A percentile compares a stretch with the other conserved stretches of the same genome.
Conservation (phyloP, 2,797 vertebrate species). For the Lacerta agilis region DNA sequence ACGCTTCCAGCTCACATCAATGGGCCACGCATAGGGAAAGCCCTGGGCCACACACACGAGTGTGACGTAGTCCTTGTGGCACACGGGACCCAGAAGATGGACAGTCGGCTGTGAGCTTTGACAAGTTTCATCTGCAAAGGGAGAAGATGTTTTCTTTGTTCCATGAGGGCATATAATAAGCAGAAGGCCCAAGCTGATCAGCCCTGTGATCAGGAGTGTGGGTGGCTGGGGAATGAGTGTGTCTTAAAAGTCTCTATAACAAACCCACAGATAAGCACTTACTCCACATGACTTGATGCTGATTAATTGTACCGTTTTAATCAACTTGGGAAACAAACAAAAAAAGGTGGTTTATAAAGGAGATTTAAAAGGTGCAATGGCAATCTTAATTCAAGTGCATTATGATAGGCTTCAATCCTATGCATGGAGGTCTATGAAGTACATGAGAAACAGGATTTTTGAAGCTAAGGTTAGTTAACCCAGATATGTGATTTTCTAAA, state of each 20-base stretch:
- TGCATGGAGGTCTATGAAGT: too few relatives aligned
- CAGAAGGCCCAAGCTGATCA: too few relatives aligned
- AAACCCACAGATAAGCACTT: neutral
- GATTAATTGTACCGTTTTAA: neutral
- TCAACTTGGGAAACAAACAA: neutral
- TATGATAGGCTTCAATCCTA: neutral
- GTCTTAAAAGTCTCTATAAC: neutral
- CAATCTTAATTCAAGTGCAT: neutral
- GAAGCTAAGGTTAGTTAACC: neutral
- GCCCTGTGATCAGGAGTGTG: neutral
- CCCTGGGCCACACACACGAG: slow-evolving; percentile 24
- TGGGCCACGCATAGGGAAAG: neutral
- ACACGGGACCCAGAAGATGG: slow-evolving; percentile 66
- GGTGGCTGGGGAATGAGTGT: neutral
- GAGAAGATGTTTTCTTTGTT: neutral
- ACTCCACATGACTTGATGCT: too few relatives aligned
- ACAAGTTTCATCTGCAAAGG: neutral
- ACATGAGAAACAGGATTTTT: neutral
- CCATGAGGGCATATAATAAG: neutral
- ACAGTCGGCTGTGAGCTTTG: neutral
- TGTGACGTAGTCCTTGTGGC: neutral
- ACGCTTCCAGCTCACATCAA: neutral
- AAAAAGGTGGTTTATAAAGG: neutral
- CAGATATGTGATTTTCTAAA: neutral
- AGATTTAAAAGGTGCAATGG: neutral